Conservation (phyloP, 2,888 invertebrate species). For the Andrena trimmerana region DNA sequence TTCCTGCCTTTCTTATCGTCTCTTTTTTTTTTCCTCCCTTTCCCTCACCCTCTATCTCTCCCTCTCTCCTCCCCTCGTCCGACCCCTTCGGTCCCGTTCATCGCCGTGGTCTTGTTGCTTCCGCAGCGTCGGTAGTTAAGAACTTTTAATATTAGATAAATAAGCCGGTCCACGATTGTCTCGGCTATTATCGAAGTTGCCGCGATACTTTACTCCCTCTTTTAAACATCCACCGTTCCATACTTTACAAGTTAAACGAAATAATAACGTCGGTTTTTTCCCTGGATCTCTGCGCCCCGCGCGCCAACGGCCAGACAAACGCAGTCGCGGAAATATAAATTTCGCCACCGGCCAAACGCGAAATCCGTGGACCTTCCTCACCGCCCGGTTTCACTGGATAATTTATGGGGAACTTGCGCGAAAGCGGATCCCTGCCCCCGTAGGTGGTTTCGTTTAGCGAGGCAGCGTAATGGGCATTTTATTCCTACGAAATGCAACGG, state of each 20-base stretch:
- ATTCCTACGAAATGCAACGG: constrained; percentile 29
- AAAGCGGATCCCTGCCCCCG: background rate
- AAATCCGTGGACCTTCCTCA: too few species aligned
- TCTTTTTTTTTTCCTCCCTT: constrained; percentile 1
- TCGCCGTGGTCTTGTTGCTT: constrained; percentile 37
- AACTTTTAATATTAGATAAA: constrained; percentile 75
- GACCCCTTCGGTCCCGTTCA: background rate
- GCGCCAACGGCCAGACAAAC: too few species aligned
- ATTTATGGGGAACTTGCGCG: background rate
- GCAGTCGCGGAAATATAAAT: too few species aligned
- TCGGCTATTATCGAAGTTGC: constrained; percentile 42
- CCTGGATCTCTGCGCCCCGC: too few species aligned
- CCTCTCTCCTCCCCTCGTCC: constrained; percentile 6
- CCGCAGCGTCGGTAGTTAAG: constrained; percentile 62
- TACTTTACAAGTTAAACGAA: constrained; percentile 25
- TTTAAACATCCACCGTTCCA: background rate
- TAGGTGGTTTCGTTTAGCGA: background rate
- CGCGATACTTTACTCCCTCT: constrained; percentile 4
- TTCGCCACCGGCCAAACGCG: too few species aligned
- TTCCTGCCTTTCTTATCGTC: constrained; percentile 12
- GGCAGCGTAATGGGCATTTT: constrained; percentile 22
- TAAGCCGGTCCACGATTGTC: constrained; percentile 67
- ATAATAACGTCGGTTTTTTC: background rate
- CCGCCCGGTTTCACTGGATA: background rate
- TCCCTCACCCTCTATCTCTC: background rate